Evolutionary conservation across 2,888 invertebrate species (phyloP).

Genomic region (Mactromeris polynyma): DNA sequence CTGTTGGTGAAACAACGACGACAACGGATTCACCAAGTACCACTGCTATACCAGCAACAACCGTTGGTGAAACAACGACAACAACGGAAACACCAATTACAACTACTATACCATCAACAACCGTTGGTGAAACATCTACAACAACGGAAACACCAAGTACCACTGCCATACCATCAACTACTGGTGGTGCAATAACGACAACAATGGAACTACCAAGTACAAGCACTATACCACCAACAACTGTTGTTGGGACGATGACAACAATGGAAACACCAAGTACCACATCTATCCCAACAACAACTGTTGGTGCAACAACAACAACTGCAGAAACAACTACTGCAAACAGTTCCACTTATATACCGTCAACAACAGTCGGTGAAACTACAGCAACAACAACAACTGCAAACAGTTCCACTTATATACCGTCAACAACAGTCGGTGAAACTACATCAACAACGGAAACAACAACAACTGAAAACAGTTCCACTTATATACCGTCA

Average conservation of each 20-base stretch:
- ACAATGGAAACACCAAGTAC: neutral
- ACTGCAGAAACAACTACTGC: neutral
- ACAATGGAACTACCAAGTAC: neutral
- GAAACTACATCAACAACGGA: neutral
- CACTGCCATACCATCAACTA: neutral
- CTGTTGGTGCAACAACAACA: neutral
- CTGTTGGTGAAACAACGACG: neutral
- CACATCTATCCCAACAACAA: neutral
- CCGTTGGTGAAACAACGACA: neutral
- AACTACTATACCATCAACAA: neutral
- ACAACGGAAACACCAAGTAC: neutral
- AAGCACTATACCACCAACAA: neutral
- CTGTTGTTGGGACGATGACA: neutral
- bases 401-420: neutral
- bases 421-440: neutral
- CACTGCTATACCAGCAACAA: neutral
- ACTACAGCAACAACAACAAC: neutral
- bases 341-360: neutral
- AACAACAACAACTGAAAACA: neutral
- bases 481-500: neutral
- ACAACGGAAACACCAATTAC: neutral
- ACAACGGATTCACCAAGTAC: neutral
- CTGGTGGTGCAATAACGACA: neutral
- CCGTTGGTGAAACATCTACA: neutral
- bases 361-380: neutral